Base-by-base conservation (phyloP, 2,888 invertebrate species). In the Tinea pellionella region DNA sequence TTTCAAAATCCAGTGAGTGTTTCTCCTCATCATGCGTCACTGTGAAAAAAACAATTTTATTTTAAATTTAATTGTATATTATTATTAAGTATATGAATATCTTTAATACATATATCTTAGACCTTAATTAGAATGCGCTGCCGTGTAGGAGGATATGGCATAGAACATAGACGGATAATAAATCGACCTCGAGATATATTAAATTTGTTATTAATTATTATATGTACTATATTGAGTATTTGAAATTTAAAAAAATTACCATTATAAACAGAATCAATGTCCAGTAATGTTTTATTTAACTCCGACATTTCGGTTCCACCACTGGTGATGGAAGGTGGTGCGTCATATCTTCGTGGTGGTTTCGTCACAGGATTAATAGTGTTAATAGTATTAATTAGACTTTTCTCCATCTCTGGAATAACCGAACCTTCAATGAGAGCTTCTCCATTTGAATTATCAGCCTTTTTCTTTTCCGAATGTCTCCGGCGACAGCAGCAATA, bases 301-400 rank as follows among this genome's bases (percentile, higher is more conserved):
- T 95, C 95, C 62, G 93, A 93, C 80, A 94, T 92, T 80, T 95
- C 95, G 6, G 94, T 94, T 15, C 90, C 93, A 60, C 93, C 93
- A 64, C 91, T 91, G 59, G 90, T 90, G 18, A 92, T 90, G 6
- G 93, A 92, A 11, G 90, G 89, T 18, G 93, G 93, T 61, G 90
- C 90, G 62, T 94, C 94, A 65, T 93, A 93, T 63, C 94, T 89
- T 58, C 95, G 86, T 4, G 94, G 94, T 0, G 95, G 94, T 71
- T 96, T 95, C 62, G 93, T 93, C 15, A 95, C 93, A 0, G 95
- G 95, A 80, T 95, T 95, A 29, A 95, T 94, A 59, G 94, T 93
- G 1, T 94, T 93, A 64, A 96, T 92, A 58, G 94, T 93, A 1
- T 94, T 93, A 64, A 96, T 92, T 58, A 95, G 81, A 64, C 94